Evolutionary conservation across 2,888 invertebrate species (phyloP), one percentile per base, ranked within the genome.

Genomic region (Cerceris rybyensis): DNA sequence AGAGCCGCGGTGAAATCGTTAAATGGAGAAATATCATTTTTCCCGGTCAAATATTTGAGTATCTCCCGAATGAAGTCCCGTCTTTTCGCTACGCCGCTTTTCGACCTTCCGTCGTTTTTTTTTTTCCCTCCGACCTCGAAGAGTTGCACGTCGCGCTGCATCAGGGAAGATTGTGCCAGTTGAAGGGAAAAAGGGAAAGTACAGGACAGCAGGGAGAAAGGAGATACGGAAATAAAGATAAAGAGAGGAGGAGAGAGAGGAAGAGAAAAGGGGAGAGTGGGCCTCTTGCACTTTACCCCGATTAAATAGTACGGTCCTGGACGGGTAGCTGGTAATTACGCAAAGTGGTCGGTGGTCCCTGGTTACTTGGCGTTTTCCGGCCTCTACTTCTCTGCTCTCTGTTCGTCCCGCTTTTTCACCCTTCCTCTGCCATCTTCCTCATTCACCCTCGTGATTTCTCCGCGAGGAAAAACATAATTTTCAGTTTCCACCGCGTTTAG

Each of bases 311-410:
- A 82, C 82, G 83, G 80, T 84, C 81, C 84, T 88, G 84, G 71
- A 60, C 76, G 85, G 85, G 78, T 82, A 83, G 86, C 78, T 87
- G 85, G 87, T 88, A 88, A 89, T 89, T 89, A 89, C 88, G 88
- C 86, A 87, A 87, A 89, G 89, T 88, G 88, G 87, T 88, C 80
- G 86, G 87, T 78, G 85, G 88, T 87, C 84, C 85, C 85, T 84
- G 86, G 84, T 87, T 88, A 83, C 88, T 83, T 84, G 81, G 81
- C 83, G 82, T 89, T 88, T 88, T 85, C 82, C 83, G 81, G 78
- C 80, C 83, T 78, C 81, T 59, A 78, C 74, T 70, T 78, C 81
- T 70, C 68, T 60, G 68, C 72, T 74, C 73, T 71, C 74, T 70
- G 70, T 52, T 55, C 70, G 72, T 14, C 52, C 39, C 54, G 58